Evolutionary conservation across 2,113 vertebrate species (phyloP).

Genomic region (Trogon surrucura): DNA sequence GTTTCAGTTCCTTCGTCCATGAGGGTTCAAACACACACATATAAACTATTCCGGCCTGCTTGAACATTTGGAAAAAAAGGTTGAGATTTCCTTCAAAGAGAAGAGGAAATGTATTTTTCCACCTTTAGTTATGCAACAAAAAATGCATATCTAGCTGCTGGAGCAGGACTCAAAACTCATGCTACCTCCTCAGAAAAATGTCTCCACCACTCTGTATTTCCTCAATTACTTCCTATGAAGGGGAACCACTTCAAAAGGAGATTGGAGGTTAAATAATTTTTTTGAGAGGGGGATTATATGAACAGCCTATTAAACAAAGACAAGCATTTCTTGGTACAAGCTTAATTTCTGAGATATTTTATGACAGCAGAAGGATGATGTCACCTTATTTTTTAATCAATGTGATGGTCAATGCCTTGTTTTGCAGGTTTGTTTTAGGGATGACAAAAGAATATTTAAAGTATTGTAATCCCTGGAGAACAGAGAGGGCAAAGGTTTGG

Average conservation of each 20-base stretch:
- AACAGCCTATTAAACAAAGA: background rate
- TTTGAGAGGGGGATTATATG: background rate
- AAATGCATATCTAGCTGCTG: background rate
- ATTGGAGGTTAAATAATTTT: background rate
- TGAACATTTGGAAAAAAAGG: background rate
- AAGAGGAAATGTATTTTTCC: background rate
- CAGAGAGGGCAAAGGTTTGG: background rate
- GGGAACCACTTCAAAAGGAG: background rate
- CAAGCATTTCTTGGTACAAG: background rate
- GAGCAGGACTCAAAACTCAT: background rate
- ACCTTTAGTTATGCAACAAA: background rate
- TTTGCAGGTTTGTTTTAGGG: background rate
- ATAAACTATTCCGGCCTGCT: background rate
- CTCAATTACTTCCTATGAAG: background rate
- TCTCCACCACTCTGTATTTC: background rate
- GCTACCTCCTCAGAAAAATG: background rate
- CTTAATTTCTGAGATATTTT: background rate
- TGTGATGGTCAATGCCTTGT: background rate
- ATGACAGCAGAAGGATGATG: background rate
- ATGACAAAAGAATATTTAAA: background rate
- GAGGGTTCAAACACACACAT: background rate
- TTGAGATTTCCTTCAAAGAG: background rate
- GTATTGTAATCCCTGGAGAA: background rate
- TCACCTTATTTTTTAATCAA: background rate
- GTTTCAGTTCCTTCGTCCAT: background rate